These are phyloP conservation scores for Strigamia transsilvanica DNA, from an alignment of 2,888 invertebrate genomes.

Conservation along the genomic window DNA sequence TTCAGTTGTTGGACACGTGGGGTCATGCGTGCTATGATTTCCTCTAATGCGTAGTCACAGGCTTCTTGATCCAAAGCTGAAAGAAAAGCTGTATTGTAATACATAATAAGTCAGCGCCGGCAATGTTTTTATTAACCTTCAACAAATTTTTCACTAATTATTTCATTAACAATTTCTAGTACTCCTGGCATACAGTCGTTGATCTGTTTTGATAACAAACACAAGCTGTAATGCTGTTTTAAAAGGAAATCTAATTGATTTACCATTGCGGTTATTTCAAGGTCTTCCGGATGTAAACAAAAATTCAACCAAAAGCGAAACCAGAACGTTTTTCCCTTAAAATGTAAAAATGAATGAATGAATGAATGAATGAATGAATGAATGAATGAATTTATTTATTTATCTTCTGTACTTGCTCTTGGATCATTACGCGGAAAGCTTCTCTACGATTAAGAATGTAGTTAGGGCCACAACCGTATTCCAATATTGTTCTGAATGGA, in stretches of 20 bases:
- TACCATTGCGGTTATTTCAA: not conserved
- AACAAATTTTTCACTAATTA: not conserved
- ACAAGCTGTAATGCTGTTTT: not conserved
- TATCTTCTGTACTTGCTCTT: not conserved
- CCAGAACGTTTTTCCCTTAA: not conserved
- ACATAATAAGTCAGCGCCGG: not conserved
- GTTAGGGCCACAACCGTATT: not conserved
- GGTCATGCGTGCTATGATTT: not conserved
- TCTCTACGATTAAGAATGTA: not conserved
- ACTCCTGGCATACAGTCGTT: not conserved
- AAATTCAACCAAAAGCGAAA: conserved; percentile 10
- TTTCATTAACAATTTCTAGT: not conserved
- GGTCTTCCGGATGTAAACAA: not conserved
- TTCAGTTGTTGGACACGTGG: not conserved
- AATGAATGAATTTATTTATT: not conserved
- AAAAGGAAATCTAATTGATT: not conserved
- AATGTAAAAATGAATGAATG: not conserved
- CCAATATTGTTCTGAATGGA: not conserved
- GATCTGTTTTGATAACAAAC: not conserved
- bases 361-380: not conserved
- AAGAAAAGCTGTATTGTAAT: not conserved
- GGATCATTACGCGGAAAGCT: not conserved
- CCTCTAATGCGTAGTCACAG: not conserved
- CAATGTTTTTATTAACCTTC: not conserved
- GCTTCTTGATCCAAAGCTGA: not conserved